Base-by-base conservation (phyloP, 2,113 vertebrate species). In the Pungitius pungitius region DNA sequence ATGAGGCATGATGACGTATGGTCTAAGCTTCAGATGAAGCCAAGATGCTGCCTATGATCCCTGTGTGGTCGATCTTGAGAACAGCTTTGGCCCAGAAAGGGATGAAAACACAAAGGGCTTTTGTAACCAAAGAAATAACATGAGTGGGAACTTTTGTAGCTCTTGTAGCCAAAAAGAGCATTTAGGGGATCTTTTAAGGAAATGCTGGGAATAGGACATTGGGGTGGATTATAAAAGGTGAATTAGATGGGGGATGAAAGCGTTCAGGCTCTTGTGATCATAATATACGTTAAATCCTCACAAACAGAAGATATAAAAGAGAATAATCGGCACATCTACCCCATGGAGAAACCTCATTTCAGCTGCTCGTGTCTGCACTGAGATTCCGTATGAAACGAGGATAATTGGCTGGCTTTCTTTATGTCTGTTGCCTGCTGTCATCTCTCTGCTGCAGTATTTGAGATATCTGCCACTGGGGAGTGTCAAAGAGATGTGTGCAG, bases 371-470 rank as follows among this genome's bases (percentile, higher is more conserved):
- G 62, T 83, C 39, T 67, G 78, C 66, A 76, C 30, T 8, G 20
- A 73, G 64, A 42, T 76, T 82, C 60, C 47, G 68, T 64, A n/a
- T 66, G 59, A 87, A 87, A 79, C 81, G 57, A 27, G 51, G 71
- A 82, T 88, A 88, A 87, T 88, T 88, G 87, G 77, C 83, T 84
- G 66, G 73, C 68, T 79, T 83, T 87, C 84, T 85, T 81, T 81
- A 76, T 77, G 66, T 80, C 69, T 75, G 69, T 65, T 82, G 65
- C 75, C 42, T 75, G 63, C 80, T 80, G 78, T 86, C 84, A 78
- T 89, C 74, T 74, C 68, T 66, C 37, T 37, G 54, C 64, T 77
- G 69, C 78, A 69, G 73, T 83, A 82, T 83, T 87, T 87, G 77
- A 73, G 70, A 86, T 68, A 75, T 83, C 74, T 68, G 80, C 78